phyloP scores from a whole-genome alignment of 2,113 vertebrate genomes.

The Notechis scutatus region DNA sequence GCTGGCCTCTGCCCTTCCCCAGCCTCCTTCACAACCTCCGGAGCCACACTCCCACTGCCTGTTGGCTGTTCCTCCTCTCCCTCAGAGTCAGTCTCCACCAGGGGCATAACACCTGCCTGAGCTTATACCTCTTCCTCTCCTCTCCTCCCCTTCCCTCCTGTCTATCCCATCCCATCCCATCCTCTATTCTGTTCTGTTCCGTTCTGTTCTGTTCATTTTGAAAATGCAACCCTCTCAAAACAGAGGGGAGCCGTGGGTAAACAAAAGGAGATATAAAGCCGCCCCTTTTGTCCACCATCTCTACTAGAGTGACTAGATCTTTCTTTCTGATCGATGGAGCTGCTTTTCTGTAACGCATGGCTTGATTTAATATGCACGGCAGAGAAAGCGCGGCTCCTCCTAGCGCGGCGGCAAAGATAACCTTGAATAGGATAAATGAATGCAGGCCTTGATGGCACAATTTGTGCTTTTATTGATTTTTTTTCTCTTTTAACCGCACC shows the following conservation, averaged over 20 bases:
- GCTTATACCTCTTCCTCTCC: no score
- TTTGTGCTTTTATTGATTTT: conserved; percentile 75
- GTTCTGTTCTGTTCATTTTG: conserved; percentile 3
- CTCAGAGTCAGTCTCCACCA: no score
- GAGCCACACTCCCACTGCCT: no score
- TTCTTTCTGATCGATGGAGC: conserved; percentile 54
- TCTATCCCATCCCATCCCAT: no score
- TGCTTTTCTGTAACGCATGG: conserved; percentile 51
- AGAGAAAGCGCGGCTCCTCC: conserved; percentile 62
- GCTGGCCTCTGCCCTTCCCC: no score
- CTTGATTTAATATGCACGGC: conserved; percentile 57
- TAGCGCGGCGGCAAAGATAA: conserved; percentile 66
- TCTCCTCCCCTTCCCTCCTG: no score
- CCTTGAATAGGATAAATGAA: conserved; percentile 73
- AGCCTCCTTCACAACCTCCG: no score
- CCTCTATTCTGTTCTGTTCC: background rate
- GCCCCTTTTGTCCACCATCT: conserved; percentile 19
- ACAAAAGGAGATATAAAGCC: conserved; percentile 26
- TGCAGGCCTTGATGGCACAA: conserved; percentile 71
- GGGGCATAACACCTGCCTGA: no score
- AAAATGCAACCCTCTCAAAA: background rate
- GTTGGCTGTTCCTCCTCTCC: no score
- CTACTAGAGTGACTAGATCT: conserved; percentile 53
- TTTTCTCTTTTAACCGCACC: conserved; percentile 39
- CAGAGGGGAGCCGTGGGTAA: background rate